Percentiles rank a stretch among this genome's conserved stretches.
These are phyloP conservation scores for Meteorus sp. DNA, from an alignment of 1,140 invertebrate species.

Conservation along the genomic window DNA sequence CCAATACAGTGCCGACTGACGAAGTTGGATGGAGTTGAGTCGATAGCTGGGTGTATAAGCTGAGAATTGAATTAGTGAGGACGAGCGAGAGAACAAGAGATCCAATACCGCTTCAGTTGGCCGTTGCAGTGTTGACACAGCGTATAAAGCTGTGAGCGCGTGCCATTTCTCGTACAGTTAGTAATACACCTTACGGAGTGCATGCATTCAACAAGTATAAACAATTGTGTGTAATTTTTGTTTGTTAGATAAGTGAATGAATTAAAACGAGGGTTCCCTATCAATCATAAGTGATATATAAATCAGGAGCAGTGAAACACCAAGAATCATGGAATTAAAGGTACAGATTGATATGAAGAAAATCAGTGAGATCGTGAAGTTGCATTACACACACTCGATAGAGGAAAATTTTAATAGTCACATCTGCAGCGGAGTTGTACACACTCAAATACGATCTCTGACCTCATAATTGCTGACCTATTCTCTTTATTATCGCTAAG, in stretches of 20 bases:
- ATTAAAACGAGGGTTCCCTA: too few species aligned
- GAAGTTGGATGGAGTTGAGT: neutral
- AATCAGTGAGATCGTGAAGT: too few species aligned
- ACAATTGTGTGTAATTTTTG: neutral
- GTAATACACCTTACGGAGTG: slow-evolving; percentile 1
- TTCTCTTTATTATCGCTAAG: too few species aligned
- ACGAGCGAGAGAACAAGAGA: slow-evolving; percentile 10
- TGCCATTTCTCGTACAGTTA: slow-evolving; percentile 19
- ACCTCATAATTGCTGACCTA: too few species aligned
- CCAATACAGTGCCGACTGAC: neutral
- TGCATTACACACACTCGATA: too few species aligned
- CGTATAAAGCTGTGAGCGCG: slow-evolving; percentile 24
- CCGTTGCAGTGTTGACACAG: slow-evolving; percentile 7
- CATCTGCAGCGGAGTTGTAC: too few species aligned
- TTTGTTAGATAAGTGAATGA: neutral
- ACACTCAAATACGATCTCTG: too few species aligned
- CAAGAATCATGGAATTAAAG: too few species aligned
- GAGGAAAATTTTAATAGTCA: too few species aligned
- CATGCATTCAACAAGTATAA: neutral
- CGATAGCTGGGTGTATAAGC: neutral
- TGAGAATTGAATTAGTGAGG: neutral
- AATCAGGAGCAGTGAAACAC: too few species aligned
- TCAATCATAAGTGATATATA: too few species aligned
- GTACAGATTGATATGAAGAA: too few species aligned
- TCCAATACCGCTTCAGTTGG: slow-evolving; percentile 1